A percentile compares a stretch with the other conserved stretches of the same genome.
Conservation (phyloP, 2,888 invertebrate genomes). For the Folsomia manolachei region DNA sequence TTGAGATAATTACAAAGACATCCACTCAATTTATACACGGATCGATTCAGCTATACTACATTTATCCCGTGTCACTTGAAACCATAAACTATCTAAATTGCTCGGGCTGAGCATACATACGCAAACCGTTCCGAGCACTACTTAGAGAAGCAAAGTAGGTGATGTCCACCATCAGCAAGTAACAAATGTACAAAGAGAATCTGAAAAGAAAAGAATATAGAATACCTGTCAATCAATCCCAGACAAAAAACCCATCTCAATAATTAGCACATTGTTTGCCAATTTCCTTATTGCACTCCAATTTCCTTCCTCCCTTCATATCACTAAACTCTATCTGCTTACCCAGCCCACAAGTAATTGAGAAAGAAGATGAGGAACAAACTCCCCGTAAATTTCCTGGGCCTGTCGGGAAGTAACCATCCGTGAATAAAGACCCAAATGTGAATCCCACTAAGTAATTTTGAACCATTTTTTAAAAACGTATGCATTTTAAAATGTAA, state of each 20-base stretch:
- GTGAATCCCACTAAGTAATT: constrained; percentile 33
- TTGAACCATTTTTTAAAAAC: too few species aligned
- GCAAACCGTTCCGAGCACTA: background rate
- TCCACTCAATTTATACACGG: too few species aligned
- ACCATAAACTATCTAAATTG: constrained; percentile 10
- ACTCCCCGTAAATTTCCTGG: constrained; percentile 33
- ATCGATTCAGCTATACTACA: too few species aligned
- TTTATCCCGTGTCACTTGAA: too few species aligned
- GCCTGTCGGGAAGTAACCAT: constrained; percentile 34
- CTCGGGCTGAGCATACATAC: background rate
- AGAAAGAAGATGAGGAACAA: constrained; percentile 35
- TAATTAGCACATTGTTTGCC: background rate
- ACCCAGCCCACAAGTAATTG: constrained; percentile 37
- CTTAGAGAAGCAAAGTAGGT: constrained; percentile 12
- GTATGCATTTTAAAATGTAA: too few species aligned
- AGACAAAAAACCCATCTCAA: too few species aligned
- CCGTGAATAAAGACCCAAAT: constrained; percentile 36
- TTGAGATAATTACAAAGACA: too few species aligned
- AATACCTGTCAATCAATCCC: background rate
- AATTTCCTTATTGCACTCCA: background rate
- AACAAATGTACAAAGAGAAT: constrained; percentile 31
- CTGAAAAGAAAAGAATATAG: background rate
- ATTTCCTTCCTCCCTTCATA: background rate
- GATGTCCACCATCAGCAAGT: constrained; percentile 34
- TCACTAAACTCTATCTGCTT: background rate